These are phyloP conservation scores for Drosophila eugracilis DNA, from an alignment of 1,140 invertebrate genomes.

Conservation along the genomic window DNA sequence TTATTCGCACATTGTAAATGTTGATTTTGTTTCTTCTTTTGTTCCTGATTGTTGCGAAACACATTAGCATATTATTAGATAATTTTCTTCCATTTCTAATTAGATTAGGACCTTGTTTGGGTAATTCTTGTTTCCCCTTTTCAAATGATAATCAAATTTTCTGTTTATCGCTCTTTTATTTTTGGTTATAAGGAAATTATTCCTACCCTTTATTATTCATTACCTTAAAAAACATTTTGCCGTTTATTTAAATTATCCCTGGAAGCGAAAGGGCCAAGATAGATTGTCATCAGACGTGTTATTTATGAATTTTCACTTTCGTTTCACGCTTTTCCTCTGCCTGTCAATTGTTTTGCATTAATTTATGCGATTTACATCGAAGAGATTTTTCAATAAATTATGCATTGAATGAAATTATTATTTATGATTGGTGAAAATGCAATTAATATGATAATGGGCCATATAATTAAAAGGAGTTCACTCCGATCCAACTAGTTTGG, in stretches of 20 bases:
- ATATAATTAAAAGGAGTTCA: slow-evolving; percentile 45
- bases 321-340: slow-evolving; percentile 1
- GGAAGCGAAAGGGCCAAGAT: no score
- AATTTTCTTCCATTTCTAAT: slow-evolving; percentile 1
- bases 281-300: slow-evolving; percentile 4
- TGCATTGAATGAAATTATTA: slow-evolving; percentile 46
- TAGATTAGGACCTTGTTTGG: slow-evolving; percentile 2
- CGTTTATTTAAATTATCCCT: slow-evolving; percentile 13
- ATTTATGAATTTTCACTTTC: slow-evolving; percentile 19
- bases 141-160: no score
- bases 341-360: slow-evolving; percentile 50
- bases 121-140: not conserved
- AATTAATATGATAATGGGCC: slow-evolving; percentile 56
- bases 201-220: not conserved
- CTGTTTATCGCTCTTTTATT: no score
- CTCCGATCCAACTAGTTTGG: not conserved
- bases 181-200: no score
- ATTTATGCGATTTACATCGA: slow-evolving; percentile 42
- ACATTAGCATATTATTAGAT: slow-evolving; percentile 32
- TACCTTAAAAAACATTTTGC: no score
- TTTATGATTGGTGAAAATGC: slow-evolving; percentile 57
- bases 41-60: slow-evolving; percentile 45
- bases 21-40: slow-evolving; percentile 11
- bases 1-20: slow-evolving; percentile 34
- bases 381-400: slow-evolving; percentile 43